These are phyloP conservation scores for Cylloceria caligata DNA, from an alignment of 2,888 invertebrate species.

Conservation along the genomic window DNA sequence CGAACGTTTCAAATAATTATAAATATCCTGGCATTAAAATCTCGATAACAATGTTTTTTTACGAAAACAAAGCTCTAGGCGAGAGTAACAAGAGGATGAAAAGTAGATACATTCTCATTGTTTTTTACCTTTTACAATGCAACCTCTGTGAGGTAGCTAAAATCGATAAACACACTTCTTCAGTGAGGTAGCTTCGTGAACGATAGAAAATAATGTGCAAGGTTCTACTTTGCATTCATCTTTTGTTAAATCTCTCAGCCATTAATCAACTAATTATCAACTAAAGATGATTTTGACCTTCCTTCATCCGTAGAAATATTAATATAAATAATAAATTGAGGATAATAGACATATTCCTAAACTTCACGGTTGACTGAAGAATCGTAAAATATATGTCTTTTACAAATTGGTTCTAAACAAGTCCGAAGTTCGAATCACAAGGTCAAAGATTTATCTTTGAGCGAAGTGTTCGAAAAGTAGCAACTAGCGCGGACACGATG, in stretches of 20 bases:
- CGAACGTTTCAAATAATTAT: no score
- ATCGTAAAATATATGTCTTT: not conserved
- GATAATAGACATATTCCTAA: not conserved
- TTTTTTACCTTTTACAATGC: no score
- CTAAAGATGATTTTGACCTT: not conserved
- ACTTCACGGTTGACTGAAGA: not conserved
- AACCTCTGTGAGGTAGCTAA: no score
- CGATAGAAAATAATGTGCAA: no score
- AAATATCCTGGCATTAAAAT: no score
- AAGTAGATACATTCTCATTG: no score
- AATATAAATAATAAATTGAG: not conserved
- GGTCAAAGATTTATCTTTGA: conserved; percentile 26
- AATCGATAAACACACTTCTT: no score
- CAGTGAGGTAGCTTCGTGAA: no score
- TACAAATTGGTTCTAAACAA: not conserved
- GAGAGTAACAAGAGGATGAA: no score
- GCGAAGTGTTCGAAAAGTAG: conserved; percentile 21
- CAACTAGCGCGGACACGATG: not conserved
- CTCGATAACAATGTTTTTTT: no score
- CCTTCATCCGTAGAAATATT: not conserved
- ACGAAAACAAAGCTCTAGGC: no score
- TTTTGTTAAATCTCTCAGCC: not conserved
- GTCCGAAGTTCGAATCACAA: conserved; percentile 22
- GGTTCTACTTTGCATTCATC: no score
- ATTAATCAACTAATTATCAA: not conserved